Evolutionary conservation across 2,113 vertebrate genomes (phyloP).

Genomic region (Datnioides undecimradiatus): DNA sequence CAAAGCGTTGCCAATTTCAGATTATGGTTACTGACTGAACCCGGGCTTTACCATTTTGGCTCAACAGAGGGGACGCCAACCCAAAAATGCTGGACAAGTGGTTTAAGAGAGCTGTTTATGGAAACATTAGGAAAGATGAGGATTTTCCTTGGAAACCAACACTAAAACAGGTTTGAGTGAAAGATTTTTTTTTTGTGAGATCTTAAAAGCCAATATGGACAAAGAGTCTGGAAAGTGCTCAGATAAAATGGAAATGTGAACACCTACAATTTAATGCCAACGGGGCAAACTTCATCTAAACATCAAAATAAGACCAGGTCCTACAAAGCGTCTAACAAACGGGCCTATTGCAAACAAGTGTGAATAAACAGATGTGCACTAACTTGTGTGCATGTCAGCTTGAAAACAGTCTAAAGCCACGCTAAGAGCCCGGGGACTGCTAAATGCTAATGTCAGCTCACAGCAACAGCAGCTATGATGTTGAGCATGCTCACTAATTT

Average conservation of each 20-base stretch:
- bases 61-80: not conserved
- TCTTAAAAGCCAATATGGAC: not conserved
- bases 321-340: not conserved
- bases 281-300: not conserved
- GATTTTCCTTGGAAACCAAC: not conserved
- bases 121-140: not conserved
- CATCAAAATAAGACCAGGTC: not conserved
- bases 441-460: not conserved
- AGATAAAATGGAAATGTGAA: not conserved
- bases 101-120: not conserved
- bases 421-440: not conserved
- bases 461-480: not conserved
- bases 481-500: not conserved
- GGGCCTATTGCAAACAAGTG: not conserved
- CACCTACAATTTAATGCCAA: not conserved
- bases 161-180: not conserved
- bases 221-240: too few species aligned
- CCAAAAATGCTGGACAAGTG: not conserved
- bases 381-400: not conserved
- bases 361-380: not conserved
- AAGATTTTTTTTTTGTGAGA: not conserved
- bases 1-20: not conserved
- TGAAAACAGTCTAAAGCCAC: too few species aligned
- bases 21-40: not conserved
- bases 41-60: slow-evolving; percentile 12